Conservation (phyloP, 2,888 invertebrate species). For the Gari tellinella region DNA sequence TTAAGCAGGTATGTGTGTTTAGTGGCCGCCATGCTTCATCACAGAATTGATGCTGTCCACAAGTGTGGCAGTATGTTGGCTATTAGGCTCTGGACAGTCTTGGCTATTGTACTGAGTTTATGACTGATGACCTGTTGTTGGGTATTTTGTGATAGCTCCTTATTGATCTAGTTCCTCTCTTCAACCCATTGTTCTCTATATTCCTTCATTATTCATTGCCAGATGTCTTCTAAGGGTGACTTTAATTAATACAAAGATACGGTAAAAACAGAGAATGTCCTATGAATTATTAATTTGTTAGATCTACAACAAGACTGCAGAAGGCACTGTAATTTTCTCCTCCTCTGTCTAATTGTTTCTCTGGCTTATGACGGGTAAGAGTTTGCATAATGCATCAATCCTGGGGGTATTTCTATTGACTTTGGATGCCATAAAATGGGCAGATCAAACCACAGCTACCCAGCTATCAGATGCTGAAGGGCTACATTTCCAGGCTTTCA, state of each 20-base stretch:
- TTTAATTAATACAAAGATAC: slow-evolving; percentile 54
- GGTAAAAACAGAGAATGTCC: slow-evolving; percentile 33
- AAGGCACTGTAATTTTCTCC: slow-evolving; percentile 27
- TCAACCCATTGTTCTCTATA: slow-evolving; percentile 11
- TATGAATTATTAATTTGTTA: slow-evolving; percentile 43
- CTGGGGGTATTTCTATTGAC: slow-evolving; percentile 48
- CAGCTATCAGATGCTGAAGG: slow-evolving; percentile 11
- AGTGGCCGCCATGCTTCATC: too few species aligned
- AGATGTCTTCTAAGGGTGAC: slow-evolving; percentile 49
- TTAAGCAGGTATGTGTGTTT: too few species aligned
- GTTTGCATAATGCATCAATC: slow-evolving; percentile 44
- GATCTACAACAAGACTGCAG: slow-evolving; percentile 26
- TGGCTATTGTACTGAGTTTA: not conserved
- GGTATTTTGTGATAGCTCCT: slow-evolving; percentile 3
- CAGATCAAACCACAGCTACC: slow-evolving; percentile 40
- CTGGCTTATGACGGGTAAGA: slow-evolving; percentile 21
- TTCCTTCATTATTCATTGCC: slow-evolving; percentile 52
- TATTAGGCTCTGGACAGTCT: too few species aligned
- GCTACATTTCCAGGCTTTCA: too few species aligned
- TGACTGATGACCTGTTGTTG: slow-evolving; percentile 13
- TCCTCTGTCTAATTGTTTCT: slow-evolving; percentile 24
- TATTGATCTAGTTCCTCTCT: slow-evolving; percentile 20
- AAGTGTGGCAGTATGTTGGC: too few species aligned
- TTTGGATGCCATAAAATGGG: slow-evolving; percentile 36
- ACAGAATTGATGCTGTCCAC: too few species aligned